A percentile compares a stretch with the other conserved stretches of the same genome.
Conservation (phyloP, 2,797 vertebrate species). For the Pogoniulus pusillus region DNA sequence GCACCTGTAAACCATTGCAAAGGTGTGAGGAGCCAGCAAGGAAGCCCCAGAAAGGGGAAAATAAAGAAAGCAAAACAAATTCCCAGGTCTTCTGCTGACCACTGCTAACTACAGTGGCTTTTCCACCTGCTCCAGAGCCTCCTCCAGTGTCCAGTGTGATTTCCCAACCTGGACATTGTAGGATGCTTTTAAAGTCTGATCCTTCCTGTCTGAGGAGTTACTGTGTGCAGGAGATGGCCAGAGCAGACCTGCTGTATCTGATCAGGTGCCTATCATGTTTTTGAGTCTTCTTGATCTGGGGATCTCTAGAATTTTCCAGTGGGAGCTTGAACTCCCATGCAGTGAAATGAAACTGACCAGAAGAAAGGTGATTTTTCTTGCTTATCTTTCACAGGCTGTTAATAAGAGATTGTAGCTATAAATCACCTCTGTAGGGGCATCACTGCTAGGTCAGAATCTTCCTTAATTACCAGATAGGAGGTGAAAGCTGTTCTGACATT, state of each 20-base stretch:
- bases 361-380: background rate
- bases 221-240: background rate
- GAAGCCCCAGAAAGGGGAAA: background rate
- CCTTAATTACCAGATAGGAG: background rate
- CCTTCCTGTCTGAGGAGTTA: background rate
- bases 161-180: background rate
- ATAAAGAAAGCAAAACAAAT: too few relatives aligned
- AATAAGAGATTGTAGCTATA: background rate
- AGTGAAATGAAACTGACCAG: background rate
- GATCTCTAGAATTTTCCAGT: background rate
- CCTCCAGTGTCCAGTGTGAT: background rate
- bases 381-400: background rate
- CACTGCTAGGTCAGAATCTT: background rate
- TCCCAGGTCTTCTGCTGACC: background rate
- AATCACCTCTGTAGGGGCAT: background rate
- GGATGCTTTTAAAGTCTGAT: background rate
- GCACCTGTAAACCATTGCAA: constrained; percentile 78
- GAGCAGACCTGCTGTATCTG: background rate
- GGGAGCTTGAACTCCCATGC: background rate
- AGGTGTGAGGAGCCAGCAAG: background rate
- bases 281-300: background rate
- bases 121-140: background rate
- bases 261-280: background rate
- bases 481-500: background rate
- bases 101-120: background rate